Evolutionary conservation across 2,888 invertebrate species (phyloP), one percentile per base, ranked within the genome.

Genomic region (Pheosia gnoma): DNA sequence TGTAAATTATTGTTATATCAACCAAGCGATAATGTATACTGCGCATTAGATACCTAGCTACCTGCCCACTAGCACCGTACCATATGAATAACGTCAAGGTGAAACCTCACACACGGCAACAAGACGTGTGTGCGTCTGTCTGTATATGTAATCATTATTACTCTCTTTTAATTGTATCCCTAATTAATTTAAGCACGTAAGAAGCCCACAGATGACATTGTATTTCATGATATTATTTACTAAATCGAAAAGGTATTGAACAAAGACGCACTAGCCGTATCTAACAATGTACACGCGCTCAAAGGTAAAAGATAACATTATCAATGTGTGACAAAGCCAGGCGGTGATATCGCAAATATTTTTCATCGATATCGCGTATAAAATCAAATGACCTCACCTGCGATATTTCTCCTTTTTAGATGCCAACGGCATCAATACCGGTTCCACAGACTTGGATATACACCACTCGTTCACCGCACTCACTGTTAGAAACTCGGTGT

Each of bases 381-480:
- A 81, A 80, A 74, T 79, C 69, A 79, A 85, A 80, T 85, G 82
- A 86, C 78, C 91, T 91, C 85, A 94, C 94, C 94, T 93, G 85
- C 91, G 85, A 87, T 93, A 93, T 84, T 94, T 94, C 80, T 93
- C 93, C 85, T 91, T 92, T 87, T 94, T 93, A 45, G 90, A 86
- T 88, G 93, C 91, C 74, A 89, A 87, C 65, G 89, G 91, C 76
- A 92, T 78, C 76, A 90, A 84, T 80, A 88, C 85, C 79, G 91
- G 89, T 82, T 89, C 88, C 68, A 80, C 77, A 61, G 91, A 88
- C 82, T 90, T 89, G 73, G 91, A 85, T 72, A 93, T 86, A 83
- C 93, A 93, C 91, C 93, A 94, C 80, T 93, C 93, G 82, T 93
- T 93, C 82, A 93, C 92, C 82, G 93, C 92, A 90, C 93, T 92